These are phyloP conservation scores for Coracopsis vasa DNA, from an alignment of 2,113 vertebrate genomes.

Conservation along the genomic window DNA sequence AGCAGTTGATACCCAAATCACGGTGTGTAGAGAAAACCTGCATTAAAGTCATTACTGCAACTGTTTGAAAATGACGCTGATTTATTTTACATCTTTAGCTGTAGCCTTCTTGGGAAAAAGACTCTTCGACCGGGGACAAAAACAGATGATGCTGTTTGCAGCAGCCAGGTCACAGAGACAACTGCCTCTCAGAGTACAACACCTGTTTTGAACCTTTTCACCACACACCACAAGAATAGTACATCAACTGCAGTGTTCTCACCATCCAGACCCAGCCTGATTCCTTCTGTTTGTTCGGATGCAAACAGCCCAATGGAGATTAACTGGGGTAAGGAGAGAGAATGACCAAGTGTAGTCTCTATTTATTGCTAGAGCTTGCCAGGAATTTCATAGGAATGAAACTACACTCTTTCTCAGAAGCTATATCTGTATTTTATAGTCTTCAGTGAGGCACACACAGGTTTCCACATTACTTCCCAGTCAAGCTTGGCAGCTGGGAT, in stretches of 20 bases:
- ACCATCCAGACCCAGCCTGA: background rate
- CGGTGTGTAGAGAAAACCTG: background rate
- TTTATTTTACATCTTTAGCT: constrained; percentile 33
- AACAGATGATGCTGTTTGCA: constrained; percentile 49
- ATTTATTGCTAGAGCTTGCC: background rate
- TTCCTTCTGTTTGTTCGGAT: background rate
- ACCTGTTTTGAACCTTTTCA: background rate
- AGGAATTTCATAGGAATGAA: background rate
- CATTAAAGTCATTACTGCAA: background rate
- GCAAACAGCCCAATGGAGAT: background rate
- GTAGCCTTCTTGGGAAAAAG: constrained; percentile 12
- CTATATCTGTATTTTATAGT: background rate
- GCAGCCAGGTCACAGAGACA: background rate
- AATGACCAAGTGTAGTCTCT: background rate
- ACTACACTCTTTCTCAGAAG: background rate
- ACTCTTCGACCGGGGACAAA: background rate
- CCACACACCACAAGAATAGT: background rate
- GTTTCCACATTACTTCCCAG: background rate
- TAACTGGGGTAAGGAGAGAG: constrained; percentile 44
- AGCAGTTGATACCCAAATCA: background rate
- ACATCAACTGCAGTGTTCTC: accelerated
- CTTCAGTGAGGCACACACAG: background rate
- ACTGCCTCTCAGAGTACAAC: accelerated
- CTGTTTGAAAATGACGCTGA: background rate
- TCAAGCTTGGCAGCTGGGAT: background rate